These are phyloP conservation scores for Athripsodes cinereus DNA, from an alignment of 2,888 invertebrate genomes.

Conservation along the genomic window DNA sequence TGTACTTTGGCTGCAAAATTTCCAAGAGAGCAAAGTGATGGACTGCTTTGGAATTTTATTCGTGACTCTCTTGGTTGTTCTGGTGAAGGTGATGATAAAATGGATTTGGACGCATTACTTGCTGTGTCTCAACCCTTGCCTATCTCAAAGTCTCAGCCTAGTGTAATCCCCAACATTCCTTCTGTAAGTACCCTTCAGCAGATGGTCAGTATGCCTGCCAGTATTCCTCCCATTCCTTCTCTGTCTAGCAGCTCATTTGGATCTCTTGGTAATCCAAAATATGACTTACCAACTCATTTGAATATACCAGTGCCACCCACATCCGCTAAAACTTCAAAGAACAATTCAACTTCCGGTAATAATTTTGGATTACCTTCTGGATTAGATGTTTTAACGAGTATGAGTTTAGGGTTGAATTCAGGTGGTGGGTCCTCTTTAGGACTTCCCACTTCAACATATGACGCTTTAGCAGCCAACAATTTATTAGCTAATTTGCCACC, in stretches of 20 bases:
- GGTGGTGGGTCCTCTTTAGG: slow-evolving; percentile 41
- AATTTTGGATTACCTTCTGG: slow-evolving; percentile 36
- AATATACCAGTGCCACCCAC: slow-evolving; percentile 56
- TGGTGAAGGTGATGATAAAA: slow-evolving; percentile 62
- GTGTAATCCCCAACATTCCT: slow-evolving; percentile 43
- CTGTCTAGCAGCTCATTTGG: slow-evolving; percentile 39
- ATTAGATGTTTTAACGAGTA: slow-evolving; percentile 48
- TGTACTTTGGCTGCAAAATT: slow-evolving; percentile 74
- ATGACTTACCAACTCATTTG: slow-evolving; percentile 48
- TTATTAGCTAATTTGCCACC: slow-evolving; percentile 44
- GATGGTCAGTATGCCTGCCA: slow-evolving; percentile 48
- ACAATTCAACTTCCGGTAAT: slow-evolving; percentile 36
- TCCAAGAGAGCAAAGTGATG: slow-evolving; percentile 72
- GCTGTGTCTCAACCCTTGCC: slow-evolving; percentile 54
- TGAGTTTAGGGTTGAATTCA: slow-evolving; percentile 46
- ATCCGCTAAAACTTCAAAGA: slow-evolving; percentile 54
- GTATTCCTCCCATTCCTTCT: slow-evolving; percentile 47
- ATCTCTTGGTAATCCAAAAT: slow-evolving; percentile 49
- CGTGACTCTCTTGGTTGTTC: slow-evolving; percentile 66
- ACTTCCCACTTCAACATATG: slow-evolving; percentile 41
- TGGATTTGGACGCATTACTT: slow-evolving; percentile 53
- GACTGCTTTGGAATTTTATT: slow-evolving; percentile 72
- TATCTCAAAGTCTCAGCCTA: slow-evolving; percentile 40
- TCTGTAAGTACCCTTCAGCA: slow-evolving; percentile 48
- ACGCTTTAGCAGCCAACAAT: slow-evolving; percentile 47